Evolutionary conservation across 2,113 vertebrate genomes (phyloP).

Genomic region (Oncorhynchus gorbuscha): DNA sequence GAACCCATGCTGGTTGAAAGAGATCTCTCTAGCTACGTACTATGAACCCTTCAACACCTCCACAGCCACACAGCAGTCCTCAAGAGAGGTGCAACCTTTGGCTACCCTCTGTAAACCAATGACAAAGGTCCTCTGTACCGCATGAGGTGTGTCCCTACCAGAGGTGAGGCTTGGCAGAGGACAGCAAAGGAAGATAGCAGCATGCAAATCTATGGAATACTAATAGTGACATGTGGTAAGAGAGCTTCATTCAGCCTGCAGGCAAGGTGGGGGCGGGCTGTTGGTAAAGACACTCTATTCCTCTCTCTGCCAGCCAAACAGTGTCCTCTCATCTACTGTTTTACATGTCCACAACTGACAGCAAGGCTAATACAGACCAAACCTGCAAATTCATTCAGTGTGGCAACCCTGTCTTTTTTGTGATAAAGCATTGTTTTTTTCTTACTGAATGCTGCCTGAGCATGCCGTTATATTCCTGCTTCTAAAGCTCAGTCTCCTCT

Average conservation of each 20-base stretch:
- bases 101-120: background rate
- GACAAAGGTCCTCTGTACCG: conserved; percentile 10
- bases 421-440: background rate
- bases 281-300: background rate
- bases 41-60: background rate
- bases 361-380: conserved; percentile 12
- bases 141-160: conserved; percentile 4
- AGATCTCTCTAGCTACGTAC: background rate
- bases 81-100: background rate
- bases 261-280: background rate
- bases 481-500: background rate
- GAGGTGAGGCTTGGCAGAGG: conserved; percentile 1
- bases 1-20: background rate
- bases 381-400: background rate
- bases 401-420: background rate
- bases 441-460: background rate
- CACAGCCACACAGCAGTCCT: background rate
- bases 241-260: background rate
- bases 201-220: conserved; percentile 20
- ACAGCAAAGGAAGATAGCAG: background rate
- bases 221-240: conserved; percentile 20
- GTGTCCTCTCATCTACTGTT: background rate
- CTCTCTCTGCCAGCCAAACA: conserved; percentile 2
- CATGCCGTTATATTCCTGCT: background rate
- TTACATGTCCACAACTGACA: conserved; percentile 3